Base-by-base conservation (phyloP, 2,888 invertebrate genomes). In the Agrilus cyanescens region DNA sequence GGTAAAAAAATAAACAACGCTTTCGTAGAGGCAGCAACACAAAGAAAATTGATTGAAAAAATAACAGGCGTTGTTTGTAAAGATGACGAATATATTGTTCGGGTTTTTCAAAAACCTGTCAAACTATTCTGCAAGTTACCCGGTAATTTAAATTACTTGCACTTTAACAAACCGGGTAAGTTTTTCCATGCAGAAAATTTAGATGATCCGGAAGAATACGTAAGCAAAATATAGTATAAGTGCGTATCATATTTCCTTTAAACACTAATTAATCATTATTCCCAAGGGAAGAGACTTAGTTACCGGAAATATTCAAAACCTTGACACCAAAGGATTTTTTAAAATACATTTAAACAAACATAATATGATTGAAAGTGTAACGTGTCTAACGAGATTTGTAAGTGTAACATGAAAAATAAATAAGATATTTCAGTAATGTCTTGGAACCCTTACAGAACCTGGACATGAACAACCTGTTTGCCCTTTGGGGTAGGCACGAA, bases 401-500 rank as follows among this genome's bases (percentile, higher is more conserved):
- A 50, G 45, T 45, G 3, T 5, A n/a, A 25, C 8, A 16, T 12
- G 3, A 8, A 41, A 45, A 43, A 39, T 14, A 2, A 20, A 38
- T 12, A 12, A 8, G 8, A 13, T 35, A 12, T 8, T 35, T 12
- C 5, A 4, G 10, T 25, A 10, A 10, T 25, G 4, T 12, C 16
- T 1, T 18, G 7, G 15, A 37, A 4, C 14, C 3, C 6, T 48
- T 55, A 13, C 44, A 73, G 71, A 54, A 60, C 3, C 73, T 80
- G 49, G 66, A 71, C 2, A 55, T 67, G 1, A 71, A 71, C 18
- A 73, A 76, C 40, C 52, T 80, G n/a, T 59, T 71, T 1, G 67
- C 71, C 46, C 57, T 83, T 38, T 81, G 76, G 52, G 81, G 80
- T 1, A 72, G 76, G 43, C 82, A 83, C 56, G 79, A 82, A 53